Evolutionary conservation across 2,888 invertebrate genomes (phyloP), one percentile per base, ranked within the genome.

Genomic region (Phania funesta): DNA sequence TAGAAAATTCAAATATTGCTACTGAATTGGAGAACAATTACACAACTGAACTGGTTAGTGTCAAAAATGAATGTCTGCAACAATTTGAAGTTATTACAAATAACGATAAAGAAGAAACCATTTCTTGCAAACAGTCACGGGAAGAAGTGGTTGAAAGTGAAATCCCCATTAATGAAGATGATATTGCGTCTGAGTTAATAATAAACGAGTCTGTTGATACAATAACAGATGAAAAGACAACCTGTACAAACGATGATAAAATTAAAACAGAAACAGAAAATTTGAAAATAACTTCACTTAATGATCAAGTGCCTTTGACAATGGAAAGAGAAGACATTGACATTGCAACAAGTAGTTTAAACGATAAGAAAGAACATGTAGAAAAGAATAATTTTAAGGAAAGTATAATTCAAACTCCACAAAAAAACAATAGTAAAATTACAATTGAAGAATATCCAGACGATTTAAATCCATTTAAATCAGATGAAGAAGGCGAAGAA

Each of bases 381-480:
- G 58, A 52, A 54, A 58, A 70, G 35, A 46, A 38, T 26, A 48
- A 32, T 46, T 16, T 18, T 20, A 32, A 44, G n/a, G 58, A 64
- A 32, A 50, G 8, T 22, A 70, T 22, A 11, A 38, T 58, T 20
- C n/a, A 22, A 13, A 18, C 80, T 80, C 7, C 75, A 7, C 44
- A 26, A 41, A 35, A 29, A 38, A 75, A 83, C 22, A 77, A 80
- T n/a, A 78, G 56, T 6, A 85, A 84, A 79, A 68, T 71, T 1
- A 74, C 56, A 26, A 35, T 74, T 18, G 84, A 85, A 71, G 83
- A 86, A 46, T 96, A 97, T 91, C 97, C 97, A 0, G 94, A 94
- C 84, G 93, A 95, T 87, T 92, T 97, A 83, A 97, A 97, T 92
- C 97, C 97, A 5, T 97, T 97, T 91, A 94, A 93, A 38, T 95